Evolutionary conservation across 2,888 invertebrate genomes (phyloP), one percentile per base, ranked within the genome.

Genomic region (Syrista parreyssii): DNA sequence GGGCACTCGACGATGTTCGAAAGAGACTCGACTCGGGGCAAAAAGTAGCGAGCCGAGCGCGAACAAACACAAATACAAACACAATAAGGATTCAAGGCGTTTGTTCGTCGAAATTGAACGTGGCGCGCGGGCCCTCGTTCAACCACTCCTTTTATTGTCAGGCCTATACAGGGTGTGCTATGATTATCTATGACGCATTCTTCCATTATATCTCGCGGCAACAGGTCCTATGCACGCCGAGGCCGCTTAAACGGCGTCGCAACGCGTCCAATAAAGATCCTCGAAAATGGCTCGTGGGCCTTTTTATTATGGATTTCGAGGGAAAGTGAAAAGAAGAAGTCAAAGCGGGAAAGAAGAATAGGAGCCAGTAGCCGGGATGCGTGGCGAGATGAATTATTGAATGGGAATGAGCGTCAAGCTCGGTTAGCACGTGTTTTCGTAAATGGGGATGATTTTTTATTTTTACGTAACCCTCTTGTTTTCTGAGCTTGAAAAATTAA

Each of bases 121-220:
- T 80, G 80, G 79, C 77, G 71, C 69, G 69, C 40, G 40, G 23
- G 82, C 78, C 81, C 80, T 80, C 78, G 78, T 79, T 80, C 80
- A 81, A 78, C 80, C 83, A 79, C 82, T 82, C 80, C 78, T 82
- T 84, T 84, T 83, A 84, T 84, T 82, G 82, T 84, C 82, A 79
- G 76, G 78, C 80, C 77, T 76, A 84, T 82, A 82, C 79, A 80
- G 84, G 84, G 82, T 82, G 84, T 81, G 79, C 83, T 84, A 83
- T 83, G 85, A 85, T 85, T 85, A 88, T 88, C 88, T 86, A 88
- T 87, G 88, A 89, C 86, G 88, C 83, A 88, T 89, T 89, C 87
- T 90, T 89, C 88, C 87, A 89, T 89, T 88, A 89, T 89, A 86
- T 79, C 83, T 82, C 83, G 82, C 83, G 85, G 88, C 89, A 88